phyloP scores from a whole-genome alignment of 2,797 vertebrate species.

The Rhinichthys osculus region DNA sequence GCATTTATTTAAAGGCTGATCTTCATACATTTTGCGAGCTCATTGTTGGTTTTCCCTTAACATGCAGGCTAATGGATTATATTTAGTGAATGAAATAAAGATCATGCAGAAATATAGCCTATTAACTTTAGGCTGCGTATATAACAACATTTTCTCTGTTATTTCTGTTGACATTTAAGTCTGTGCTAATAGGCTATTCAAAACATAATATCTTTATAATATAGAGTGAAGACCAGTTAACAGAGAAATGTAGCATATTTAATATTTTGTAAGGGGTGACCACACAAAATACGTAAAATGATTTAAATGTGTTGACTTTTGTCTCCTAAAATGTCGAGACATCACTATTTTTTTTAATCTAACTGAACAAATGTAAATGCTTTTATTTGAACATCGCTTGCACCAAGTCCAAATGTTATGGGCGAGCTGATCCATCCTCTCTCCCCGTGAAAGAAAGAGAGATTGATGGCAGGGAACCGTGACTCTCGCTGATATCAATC shows the following conservation, averaged over 20 bases:
- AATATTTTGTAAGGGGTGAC: background rate
- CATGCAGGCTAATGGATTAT: background rate
- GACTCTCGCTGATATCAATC: slow-evolving; percentile 80
- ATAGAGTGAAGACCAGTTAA: background rate
- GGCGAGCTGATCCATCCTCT: slow-evolving; percentile 65
- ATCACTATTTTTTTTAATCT: background rate
- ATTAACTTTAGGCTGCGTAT: background rate
- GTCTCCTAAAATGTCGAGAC: slow-evolving; percentile 1
- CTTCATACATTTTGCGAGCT: background rate
- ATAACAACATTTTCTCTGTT: background rate
- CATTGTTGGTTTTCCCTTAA: background rate
- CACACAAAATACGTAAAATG: background rate
- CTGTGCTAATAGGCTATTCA: background rate
- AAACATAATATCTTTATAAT: background rate
- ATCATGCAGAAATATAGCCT: background rate
- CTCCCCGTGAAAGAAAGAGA: slow-evolving; percentile 70
- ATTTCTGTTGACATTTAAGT: background rate
- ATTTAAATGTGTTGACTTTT: background rate
- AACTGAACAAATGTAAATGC: slow-evolving; percentile 19
- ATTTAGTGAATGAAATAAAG: slow-evolving; percentile 6
- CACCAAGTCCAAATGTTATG: slow-evolving; percentile 41
- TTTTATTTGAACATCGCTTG: slow-evolving; percentile 11
- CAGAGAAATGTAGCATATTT: background rate
- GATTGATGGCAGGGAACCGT: slow-evolving; percentile 79
- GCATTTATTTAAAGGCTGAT: background rate